Evolutionary conservation across 1,140 invertebrate genomes (phyloP), one percentile per base, ranked within the genome.

Genomic region (Campoletis sonorensis): DNA sequence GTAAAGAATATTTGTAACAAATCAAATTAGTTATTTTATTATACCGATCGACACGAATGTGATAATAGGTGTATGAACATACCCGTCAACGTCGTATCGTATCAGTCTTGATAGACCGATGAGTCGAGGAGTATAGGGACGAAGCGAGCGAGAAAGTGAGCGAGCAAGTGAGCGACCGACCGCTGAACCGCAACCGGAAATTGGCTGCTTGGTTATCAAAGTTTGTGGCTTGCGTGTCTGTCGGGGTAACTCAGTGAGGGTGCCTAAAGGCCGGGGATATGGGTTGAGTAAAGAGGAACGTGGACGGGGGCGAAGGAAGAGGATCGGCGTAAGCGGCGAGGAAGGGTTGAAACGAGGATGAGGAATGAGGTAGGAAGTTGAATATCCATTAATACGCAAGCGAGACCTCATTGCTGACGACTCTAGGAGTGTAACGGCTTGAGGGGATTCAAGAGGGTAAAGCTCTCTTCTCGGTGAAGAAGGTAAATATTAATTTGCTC

Each of bases 401-500:
- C 85, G 86, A 89, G 88, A 89, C 89, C 84, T 86, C 83, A 85
- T 81, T 72, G 84, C 76, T 84, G 83, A 86, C 49, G 81, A 79
- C 51, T 30, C 77, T 64, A 45, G 7, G 45, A 33, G n/a, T 64
- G 61, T 23, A 64, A 23, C 61, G 73, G 64, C 4, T 61, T 11
- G 58, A 67, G 54, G 71, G 79, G 58, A 27, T n/a, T 21, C n/a
- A 40, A 18, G 40, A 37, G 37, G 72, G 71, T 21, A n/a, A 37
- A 73, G 71, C 71, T 33, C 40, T 45, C 11, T 45, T 45, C 54
- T 86, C 87, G 88, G 86, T 84, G 75, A 85, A 82, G 81, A 88
- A 88, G 84, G 91, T 92, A 92, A 92, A 92, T 92, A 92, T 92
- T 92, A 91, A 92, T 92, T 92, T 90, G 88, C 87, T 86, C 87